Evolutionary conservation across 2,113 vertebrate genomes (phyloP), one percentile per base, ranked within the genome.

Genomic region (Perognathus longimembris): DNA sequence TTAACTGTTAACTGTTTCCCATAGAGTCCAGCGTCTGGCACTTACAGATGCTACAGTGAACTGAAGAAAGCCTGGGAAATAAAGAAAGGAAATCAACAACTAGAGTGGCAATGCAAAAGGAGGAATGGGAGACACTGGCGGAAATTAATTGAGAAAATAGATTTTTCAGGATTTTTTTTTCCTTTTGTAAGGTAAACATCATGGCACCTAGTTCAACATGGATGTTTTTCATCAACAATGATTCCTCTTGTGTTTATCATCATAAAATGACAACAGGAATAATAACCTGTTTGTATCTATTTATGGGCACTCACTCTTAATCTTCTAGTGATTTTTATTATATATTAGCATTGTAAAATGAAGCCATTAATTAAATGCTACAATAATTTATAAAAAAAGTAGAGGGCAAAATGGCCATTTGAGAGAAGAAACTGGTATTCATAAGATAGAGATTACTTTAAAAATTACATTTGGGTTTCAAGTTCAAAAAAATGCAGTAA

Each of bases 401-500:
- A 30, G 40, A 78, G 12, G 45, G 32, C 80, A 18, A 91, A 81
- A 59, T 63, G 34, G 69, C 0, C 57, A 90, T 66, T 92, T 57
- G 94, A 93, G 91, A 4, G 28, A 88, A 83, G 0, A 70, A 97
- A 92, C 30, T 79, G 2, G n/a, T 54, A 54, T 50, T 94, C 89
- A 96, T n/a, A 97, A 85, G 94, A 24, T 57, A 95, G 93, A 94
- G 30, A 88, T 97, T 84, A 91, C 22, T 92, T 92, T 54, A 36
- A 59, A 96, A 95, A 83, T 94, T 54, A 95, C 93, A 89, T 92
- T 95, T 71, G 71, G 67, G 30, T 95, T 88, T 95, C 74, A 95
- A 91, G 93, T 97, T 97, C 50, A 94, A 86, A 92, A 96, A 96
- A 89, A 78, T 34, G 26, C 50, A 88, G 24, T 95, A 76, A 95